Conservation (phyloP, 2,888 invertebrate genomes). For the Dicyrtomina minuta region DNA sequence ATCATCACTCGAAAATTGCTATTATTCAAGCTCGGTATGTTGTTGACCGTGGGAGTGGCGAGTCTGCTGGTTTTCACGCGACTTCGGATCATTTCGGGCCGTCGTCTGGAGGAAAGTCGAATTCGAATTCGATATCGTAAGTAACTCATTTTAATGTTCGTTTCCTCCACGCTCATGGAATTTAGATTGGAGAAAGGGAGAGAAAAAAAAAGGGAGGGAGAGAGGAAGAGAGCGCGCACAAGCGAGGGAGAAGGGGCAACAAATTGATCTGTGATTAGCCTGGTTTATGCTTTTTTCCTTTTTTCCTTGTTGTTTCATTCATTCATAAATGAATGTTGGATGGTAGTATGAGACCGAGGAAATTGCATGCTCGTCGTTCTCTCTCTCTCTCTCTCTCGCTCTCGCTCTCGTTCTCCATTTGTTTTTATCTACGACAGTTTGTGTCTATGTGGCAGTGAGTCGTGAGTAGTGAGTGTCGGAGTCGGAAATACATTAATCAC, state of each 20-base stretch:
- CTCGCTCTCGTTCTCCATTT: background rate
- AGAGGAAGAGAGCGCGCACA: background rate
- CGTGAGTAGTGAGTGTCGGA: too few species aligned
- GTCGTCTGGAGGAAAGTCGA: too few species aligned
- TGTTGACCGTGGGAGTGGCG: slow-evolving; percentile 33
- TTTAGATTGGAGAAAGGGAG: background rate
- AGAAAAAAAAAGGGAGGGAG: background rate
- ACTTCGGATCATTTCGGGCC: slow-evolving; percentile 26
- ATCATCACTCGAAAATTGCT: slow-evolving; percentile 45
- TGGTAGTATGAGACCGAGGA: too few species aligned
- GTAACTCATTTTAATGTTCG: slow-evolving; percentile 20
- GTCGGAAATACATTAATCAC: slow-evolving; percentile 21
- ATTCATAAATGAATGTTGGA: background rate
- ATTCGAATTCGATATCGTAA: slow-evolving; percentile 32
- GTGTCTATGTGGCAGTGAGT: too few species aligned
- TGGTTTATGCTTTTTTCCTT: background rate
- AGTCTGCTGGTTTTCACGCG: slow-evolving; percentile 28
- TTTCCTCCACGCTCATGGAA: background rate
- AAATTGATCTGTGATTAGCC: slow-evolving; percentile 7
- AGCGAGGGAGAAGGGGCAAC: background rate
- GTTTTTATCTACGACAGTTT: background rate
- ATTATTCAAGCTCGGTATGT: slow-evolving; percentile 52
- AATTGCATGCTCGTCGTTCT: too few species aligned
- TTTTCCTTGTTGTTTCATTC: background rate
- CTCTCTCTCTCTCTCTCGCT: too few species aligned